Evolutionary conservation across 2,113 vertebrate genomes (phyloP).

Genomic region (Ammodytes dubius): DNA sequence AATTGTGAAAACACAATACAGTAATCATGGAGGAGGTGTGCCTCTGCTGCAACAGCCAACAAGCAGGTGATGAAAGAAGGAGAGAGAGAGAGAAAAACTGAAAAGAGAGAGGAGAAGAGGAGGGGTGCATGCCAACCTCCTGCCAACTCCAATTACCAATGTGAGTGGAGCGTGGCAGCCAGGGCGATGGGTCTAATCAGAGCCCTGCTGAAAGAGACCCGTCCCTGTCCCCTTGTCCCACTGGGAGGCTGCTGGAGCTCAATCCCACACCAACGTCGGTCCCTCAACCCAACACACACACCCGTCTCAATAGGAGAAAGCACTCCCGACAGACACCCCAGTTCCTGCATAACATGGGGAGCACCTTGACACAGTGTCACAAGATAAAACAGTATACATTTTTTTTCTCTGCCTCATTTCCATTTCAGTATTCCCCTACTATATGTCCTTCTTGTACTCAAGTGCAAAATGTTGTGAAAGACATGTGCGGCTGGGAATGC

Average conservation of each 20-base stretch:
- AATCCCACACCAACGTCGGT: slow-evolving; percentile 68
- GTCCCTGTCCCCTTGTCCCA: slow-evolving; percentile 68
- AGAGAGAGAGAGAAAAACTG: slow-evolving; percentile 30
- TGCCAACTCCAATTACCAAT: slow-evolving; percentile 84
- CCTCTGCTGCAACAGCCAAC: slow-evolving; percentile 21
- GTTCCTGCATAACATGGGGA: slow-evolving; percentile 55
- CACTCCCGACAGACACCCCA: slow-evolving; percentile 66
- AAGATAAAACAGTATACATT: slow-evolving; percentile 18
- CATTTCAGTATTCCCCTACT: slow-evolving; percentile 9
- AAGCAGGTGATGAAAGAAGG: slow-evolving; percentile 60
- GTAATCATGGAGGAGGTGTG: slow-evolving; percentile 44
- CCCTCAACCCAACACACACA: slow-evolving; percentile 73
- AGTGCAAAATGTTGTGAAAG: slow-evolving; percentile 13
- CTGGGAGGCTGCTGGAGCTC: slow-evolving; percentile 75
- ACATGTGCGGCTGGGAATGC: slow-evolving; percentile 52
- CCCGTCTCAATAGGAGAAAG: slow-evolving; percentile 70
- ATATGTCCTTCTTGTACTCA: slow-evolving; percentile 20
- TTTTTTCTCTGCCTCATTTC: slow-evolving; percentile 47
- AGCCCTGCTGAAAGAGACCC: slow-evolving; percentile 80
- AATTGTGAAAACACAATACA: slow-evolving; percentile 47
- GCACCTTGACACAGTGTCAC: slow-evolving; percentile 51
- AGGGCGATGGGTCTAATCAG: slow-evolving; percentile 81
- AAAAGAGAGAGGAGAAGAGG: slow-evolving; percentile 44
- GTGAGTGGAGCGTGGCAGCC: slow-evolving; percentile 78
- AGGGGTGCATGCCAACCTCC: slow-evolving; percentile 80